A percentile compares a stretch with the other conserved stretches of the same genome.
Evolutionary conservation across 2,113 vertebrate genomes (phyloP).

Genomic region (Pogona vitticeps): DNA sequence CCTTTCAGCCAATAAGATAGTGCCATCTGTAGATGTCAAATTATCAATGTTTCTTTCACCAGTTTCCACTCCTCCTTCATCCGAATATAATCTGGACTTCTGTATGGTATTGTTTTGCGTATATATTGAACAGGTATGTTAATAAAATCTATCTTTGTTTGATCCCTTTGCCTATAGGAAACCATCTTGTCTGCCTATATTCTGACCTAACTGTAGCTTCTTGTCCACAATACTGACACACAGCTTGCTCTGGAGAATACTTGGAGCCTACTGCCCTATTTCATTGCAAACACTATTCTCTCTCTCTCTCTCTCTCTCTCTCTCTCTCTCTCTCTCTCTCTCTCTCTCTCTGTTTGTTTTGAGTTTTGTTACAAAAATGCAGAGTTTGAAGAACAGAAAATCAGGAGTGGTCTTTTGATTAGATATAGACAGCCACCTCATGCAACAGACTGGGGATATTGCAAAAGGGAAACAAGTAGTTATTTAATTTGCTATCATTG

Average conservation of each 20-base stretch:
- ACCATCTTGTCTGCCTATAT: too few relatives aligned
- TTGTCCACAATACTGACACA: background rate
- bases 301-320: background rate
- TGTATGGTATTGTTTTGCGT: too few relatives aligned
- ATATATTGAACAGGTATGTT: too few relatives aligned
- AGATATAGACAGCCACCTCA: background rate
- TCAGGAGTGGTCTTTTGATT: background rate
- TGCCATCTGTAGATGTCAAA: too few relatives aligned
- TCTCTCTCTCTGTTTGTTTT: background rate
- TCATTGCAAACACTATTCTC: background rate
- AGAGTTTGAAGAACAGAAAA: background rate
- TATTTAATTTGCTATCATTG: too few relatives aligned
- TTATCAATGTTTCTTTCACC: too few relatives aligned
- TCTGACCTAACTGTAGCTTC: too few relatives aligned
- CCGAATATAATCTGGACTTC: too few relatives aligned
- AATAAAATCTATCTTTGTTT: too few relatives aligned
- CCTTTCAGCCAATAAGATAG: too few relatives aligned
- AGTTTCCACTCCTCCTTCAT: too few relatives aligned
- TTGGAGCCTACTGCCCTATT: background rate
- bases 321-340: background rate
- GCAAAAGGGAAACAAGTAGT: background rate
- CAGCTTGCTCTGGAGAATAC: rapidly evolving
- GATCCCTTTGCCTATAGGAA: too few relatives aligned
- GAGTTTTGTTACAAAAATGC: background rate
- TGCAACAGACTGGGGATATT: background rate